Base-by-base conservation (phyloP, 2,113 vertebrate species). In the Gallinago undulata region DNA sequence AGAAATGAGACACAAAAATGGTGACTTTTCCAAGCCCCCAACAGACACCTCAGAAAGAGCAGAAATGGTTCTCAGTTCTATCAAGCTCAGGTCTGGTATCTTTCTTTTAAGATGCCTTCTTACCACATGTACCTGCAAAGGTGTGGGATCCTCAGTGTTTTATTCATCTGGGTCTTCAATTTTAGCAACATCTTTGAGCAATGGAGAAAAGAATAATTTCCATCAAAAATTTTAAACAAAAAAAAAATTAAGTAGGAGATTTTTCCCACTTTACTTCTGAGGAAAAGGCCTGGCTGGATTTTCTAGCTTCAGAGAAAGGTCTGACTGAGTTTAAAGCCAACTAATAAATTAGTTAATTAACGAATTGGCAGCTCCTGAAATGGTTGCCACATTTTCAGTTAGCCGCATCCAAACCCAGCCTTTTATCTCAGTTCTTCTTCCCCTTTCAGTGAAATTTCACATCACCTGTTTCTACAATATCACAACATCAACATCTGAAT, bases 311-410 rank as follows among this genome's bases (percentile, higher is more conserved):
- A 69, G 15, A 76, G 59, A 91, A 94, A 85, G 37, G 50, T 68
- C 77, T 85, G 50, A 66, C 31, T 55, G 79, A 91, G n/a, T 85
- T 90, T 94, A 85, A 89, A 94, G 81, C 70, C 45, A 96, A 66
- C 43, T 66, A 87, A 79, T 68, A 84, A 82, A 90, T 68, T 27
- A 79, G 53, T 69, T 93, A 95, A 80, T 95, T 91, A 93, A 93
- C 76, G 2, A 88, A 94, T 37, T 95, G 70, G 74, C 87, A 95
- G 31, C 55, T 90, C 43, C 59, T 77, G 78, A 91, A 91, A 87
- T 69, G 50, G 41, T 37, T 85, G 48, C 81, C 75, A 76, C 41
- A 79, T 79, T 95, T 93, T 94, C 77, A 85, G 70, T 78, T 87
- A 82, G 21, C 27, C 53, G 56, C 19, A 57, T 84, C 53, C 86